Percentiles rank a stretch among this genome's conserved stretches.
Conservation (phyloP, 2,888 invertebrate genomes). For the Blomia tropicalis region DNA sequence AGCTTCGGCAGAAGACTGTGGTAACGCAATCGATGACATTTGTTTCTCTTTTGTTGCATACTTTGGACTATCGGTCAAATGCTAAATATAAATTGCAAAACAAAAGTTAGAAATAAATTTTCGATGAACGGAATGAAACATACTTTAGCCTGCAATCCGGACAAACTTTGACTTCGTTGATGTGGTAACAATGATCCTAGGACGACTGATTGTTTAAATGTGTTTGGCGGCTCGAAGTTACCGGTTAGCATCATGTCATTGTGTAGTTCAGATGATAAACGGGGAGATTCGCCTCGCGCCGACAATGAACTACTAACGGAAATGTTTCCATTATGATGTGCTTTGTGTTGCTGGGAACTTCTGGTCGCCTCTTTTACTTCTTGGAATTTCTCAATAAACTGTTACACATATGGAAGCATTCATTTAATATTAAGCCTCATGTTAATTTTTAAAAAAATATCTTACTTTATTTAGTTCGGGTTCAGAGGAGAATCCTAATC, state of each 20-base stretch:
- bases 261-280: neutral
- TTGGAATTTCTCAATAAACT: slow-evolving; percentile 96
- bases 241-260: slow-evolving; percentile 7
- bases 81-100: slow-evolving; percentile 7
- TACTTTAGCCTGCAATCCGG: slow-evolving; percentile 34
- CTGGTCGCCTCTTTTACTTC: slow-evolving; percentile 88
- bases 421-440: neutral
- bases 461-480: slow-evolving; percentile 58
- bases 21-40: slow-evolving; percentile 32
- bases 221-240: no score
- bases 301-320: neutral
- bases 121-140: no score
- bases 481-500: slow-evolving; percentile 85
- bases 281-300: neutral
- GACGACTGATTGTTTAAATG: no score
- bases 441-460: neutral
- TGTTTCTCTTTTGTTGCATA: slow-evolving; percentile 40
- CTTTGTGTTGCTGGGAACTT: slow-evolving; percentile 32
- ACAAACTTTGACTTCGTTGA: slow-evolving; percentile 38
- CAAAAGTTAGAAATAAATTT: neutral
- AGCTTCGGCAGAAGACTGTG: slow-evolving; percentile 46
- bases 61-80: slow-evolving; percentile 46
- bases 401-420: slow-evolving; percentile 28
- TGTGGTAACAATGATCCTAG: slow-evolving; percentile 34
- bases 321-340: slow-evolving; percentile 21